Conservation (phyloP, 2,797 vertebrate species). For the Chaetophractus vellerosus region DNA sequence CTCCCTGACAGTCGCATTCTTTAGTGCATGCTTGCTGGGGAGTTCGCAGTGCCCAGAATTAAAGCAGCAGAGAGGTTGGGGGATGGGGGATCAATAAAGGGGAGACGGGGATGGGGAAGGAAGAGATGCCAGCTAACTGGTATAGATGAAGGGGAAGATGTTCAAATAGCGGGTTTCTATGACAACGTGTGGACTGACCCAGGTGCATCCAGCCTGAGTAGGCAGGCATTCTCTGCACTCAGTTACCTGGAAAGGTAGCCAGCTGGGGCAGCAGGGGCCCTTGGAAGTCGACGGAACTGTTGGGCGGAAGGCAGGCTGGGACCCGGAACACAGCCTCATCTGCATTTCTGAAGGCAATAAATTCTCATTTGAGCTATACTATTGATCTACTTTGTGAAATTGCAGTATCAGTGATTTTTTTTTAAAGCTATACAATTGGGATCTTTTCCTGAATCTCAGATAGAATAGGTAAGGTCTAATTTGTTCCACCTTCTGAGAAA, state of each 20-base stretch:
- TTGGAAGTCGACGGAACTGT: background rate
- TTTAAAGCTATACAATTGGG: background rate
- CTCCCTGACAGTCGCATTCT: background rate
- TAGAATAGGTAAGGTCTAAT: background rate
- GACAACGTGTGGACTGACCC: background rate
- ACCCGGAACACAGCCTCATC: constrained; percentile 1
- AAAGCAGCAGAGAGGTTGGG: background rate
- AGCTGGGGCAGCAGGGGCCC: background rate
- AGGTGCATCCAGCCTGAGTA: background rate
- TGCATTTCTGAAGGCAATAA: constrained; percentile 57
- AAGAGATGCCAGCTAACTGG: rapidly evolving
- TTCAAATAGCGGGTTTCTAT: constrained; percentile 56
- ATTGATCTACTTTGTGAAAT: constrained; percentile 61
- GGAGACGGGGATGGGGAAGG: background rate
- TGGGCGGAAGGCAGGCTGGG: background rate
- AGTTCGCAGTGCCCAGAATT: rapidly evolving
- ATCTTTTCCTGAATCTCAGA: constrained; percentile 16
- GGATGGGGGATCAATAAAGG: background rate
- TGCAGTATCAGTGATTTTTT: constrained; percentile 62
- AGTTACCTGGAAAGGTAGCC: background rate
- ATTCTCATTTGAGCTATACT: constrained; percentile 41
- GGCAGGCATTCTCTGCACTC: background rate
- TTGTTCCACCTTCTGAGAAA: constrained; percentile 67
- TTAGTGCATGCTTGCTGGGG: background rate
- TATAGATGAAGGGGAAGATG: background rate